Evolutionary conservation across 2,888 invertebrate species (phyloP).

Genomic region (Cephus rjabovi): DNA sequence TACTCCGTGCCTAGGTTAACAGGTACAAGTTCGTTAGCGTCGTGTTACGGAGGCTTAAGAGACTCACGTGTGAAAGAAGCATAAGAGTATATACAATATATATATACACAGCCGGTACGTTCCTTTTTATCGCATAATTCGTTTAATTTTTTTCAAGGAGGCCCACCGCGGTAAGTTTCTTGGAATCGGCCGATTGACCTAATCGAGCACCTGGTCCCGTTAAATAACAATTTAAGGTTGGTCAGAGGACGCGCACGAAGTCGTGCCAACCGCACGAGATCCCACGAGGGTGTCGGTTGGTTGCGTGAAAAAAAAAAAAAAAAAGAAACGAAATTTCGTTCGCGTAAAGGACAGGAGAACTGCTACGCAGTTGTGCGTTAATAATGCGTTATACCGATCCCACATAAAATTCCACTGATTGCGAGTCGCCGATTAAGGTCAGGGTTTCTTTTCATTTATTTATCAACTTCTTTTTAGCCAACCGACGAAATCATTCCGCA

Average conservation of each 20-base stretch:
- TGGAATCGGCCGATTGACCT: not conserved
- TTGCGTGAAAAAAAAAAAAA: not conserved
- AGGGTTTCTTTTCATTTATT: not conserved
- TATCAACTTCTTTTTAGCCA: not conserved
- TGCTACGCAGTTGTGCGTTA: not conserved
- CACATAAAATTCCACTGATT: not conserved
- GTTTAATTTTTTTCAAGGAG: slow-evolving; percentile 2
- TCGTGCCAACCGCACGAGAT: not conserved
- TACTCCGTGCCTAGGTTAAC: not conserved
- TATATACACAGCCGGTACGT: not conserved
- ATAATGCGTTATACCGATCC: not conserved
- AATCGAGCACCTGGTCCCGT: not conserved
- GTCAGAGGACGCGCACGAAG: not conserved
- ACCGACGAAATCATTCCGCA: not conserved
- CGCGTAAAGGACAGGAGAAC: not conserved
- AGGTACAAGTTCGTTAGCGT: slow-evolving; percentile 5
- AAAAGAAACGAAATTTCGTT: not conserved
- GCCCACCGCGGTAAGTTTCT: not conserved
- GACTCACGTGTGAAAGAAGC: not conserved
- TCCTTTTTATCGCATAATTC: slow-evolving; percentile 8
- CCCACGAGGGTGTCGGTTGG: not conserved
- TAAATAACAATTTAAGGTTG: not conserved
- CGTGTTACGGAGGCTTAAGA: not conserved
- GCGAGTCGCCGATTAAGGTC: not conserved
- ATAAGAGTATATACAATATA: not conserved